phyloP scores from a whole-genome alignment of 2,113 vertebrate genomes.

The Chionomys nivalis region DNA sequence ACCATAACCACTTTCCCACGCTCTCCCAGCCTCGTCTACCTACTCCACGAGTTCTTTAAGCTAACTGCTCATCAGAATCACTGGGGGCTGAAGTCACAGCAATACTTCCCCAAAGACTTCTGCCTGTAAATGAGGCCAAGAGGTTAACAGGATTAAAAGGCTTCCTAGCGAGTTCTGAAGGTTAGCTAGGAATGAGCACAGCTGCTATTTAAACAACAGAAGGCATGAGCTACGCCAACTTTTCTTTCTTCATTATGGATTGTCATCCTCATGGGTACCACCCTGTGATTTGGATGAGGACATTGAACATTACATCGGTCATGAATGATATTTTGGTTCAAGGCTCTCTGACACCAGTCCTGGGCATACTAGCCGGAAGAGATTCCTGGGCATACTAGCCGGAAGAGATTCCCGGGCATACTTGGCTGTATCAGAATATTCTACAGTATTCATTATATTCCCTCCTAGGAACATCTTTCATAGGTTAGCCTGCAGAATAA shows the following conservation, averaged over 20 bases:
- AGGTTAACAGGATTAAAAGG: background rate
- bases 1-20: background rate
- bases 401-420: fast-evolving
- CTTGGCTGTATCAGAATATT: background rate
- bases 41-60: background rate
- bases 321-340: background rate
- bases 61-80: background rate
- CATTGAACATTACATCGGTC: background rate
- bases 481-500: background rate
- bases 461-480: background rate
- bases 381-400: too few species aligned
- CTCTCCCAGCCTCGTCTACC: background rate
- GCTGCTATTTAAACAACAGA: background rate
- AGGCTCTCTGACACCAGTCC: background rate
- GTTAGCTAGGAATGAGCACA: background rate
- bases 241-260: background rate
- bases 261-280: background rate
- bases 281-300: background rate
- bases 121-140: background rate
- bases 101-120: background rate
- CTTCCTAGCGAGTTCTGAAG: background rate
- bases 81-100: background rate
- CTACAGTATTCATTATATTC: background rate
- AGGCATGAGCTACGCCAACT: background rate
- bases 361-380: fast-evolving